phyloP scores from a whole-genome alignment of 1,140 invertebrate species.

The Marisa cornuarietis region DNA sequence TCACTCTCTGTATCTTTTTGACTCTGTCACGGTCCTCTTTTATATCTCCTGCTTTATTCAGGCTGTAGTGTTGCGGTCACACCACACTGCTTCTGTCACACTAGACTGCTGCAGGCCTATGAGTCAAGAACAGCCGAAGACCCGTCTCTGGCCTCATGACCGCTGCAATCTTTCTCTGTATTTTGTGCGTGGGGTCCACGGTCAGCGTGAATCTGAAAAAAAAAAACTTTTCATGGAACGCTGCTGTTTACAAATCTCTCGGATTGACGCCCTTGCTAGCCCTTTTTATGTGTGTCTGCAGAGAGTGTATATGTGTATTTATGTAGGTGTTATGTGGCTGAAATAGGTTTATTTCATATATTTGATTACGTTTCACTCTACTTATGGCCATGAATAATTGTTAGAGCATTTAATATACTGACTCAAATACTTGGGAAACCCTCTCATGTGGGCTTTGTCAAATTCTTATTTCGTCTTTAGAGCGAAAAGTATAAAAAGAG shows the following conservation, averaged over 20 bases:
- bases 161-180: conserved; percentile 32
- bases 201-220: conserved; percentile 37
- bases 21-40: no score
- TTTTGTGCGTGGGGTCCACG: conserved; percentile 33
- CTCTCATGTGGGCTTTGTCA: conserved; percentile 28
- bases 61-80: no score
- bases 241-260: no score
- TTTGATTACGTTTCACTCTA: no score
- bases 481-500: neutral
- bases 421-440: conserved; percentile 15
- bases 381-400: accelerated
- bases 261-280: no score
- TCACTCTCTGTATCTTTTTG: no score
- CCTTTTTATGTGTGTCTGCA: no score
- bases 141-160: conserved; percentile 39
- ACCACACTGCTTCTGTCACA: neutral
- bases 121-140: conserved; percentile 21
- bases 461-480: conserved; percentile 28
- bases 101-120: neutral
- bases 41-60: no score
- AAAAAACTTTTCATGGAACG: neutral
- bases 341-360: no score
- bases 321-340: no score
- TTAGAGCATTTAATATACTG: conserved; percentile 4
- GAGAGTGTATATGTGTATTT: neutral